Conservation (phyloP, 2,888 invertebrate genomes). For the Orthosia gothica region DNA sequence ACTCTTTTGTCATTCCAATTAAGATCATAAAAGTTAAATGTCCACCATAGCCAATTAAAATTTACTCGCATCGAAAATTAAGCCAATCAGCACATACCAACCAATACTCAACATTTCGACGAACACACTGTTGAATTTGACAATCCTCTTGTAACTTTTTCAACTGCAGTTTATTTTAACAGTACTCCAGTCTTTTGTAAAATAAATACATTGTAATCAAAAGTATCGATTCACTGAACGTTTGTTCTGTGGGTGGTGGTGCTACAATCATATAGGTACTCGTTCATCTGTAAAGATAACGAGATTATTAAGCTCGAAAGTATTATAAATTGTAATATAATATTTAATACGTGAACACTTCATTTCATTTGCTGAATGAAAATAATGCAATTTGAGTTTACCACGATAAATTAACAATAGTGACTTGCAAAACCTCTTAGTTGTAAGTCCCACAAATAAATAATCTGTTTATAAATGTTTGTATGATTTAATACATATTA, state of each 20-base stretch:
- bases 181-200: not conserved
- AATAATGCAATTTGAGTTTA: no score
- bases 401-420: no score
- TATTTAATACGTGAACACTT: no score
- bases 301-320: not conserved
- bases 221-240: not conserved
- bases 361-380: no score
- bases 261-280: not conserved
- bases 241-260: not conserved
- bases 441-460: no score
- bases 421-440: no score
- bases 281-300: not conserved
- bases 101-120: slow-evolving; percentile 28
- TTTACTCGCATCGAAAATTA: slow-evolving; percentile 62
- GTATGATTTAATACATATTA: no score
- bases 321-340: not conserved
- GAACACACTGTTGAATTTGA: slow-evolving; percentile 11
- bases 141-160: slow-evolving; percentile 8
- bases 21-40: slow-evolving; percentile 51
- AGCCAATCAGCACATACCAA: slow-evolving; percentile 55
- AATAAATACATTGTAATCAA: not conserved
- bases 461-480: no score
- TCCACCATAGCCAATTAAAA: slow-evolving; percentile 62
- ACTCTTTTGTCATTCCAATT: slow-evolving; percentile 45
- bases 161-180: slow-evolving; percentile 3